Evolutionary conservation across 2,113 vertebrate species (phyloP).

Genomic region (Micromys minutus): DNA sequence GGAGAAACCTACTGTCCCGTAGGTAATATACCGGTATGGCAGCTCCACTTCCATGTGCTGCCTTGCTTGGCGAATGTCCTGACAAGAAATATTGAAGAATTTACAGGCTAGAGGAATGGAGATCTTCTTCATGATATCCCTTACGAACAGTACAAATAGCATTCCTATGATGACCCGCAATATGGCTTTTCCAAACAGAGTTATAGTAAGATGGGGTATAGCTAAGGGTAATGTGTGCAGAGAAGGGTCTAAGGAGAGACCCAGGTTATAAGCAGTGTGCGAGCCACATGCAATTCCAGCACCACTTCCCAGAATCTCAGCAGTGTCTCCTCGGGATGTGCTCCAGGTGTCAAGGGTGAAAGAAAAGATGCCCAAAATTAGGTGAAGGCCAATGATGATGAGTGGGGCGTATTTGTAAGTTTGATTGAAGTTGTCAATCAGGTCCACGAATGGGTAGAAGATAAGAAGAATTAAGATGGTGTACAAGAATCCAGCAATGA

Average conservation of each 20-base stretch:
- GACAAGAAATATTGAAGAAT: constrained; percentile 83
- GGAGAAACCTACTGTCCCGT: constrained; percentile 92
- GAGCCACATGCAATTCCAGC: constrained; percentile 94
- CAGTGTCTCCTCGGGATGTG: constrained; percentile 96
- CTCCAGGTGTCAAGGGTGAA: constrained; percentile 99
- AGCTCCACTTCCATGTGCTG: constrained; percentile 97
- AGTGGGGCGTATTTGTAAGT: constrained; percentile 91
- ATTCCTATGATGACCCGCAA: constrained; percentile 90
- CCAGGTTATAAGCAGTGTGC: constrained; percentile 88
- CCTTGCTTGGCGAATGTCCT: constrained; percentile 90
- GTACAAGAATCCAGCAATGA: constrained; percentile 94
- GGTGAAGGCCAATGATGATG: constrained; percentile 92
- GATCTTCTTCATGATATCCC: constrained; percentile 91
- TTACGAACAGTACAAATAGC: constrained; percentile 87
- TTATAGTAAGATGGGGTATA: constrained; percentile 81
- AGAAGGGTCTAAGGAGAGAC: constrained; percentile 88
- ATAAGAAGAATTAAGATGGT: constrained; percentile 92
- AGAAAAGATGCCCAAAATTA: constrained; percentile 93
- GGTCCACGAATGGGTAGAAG: constrained; percentile 92
- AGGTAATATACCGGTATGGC: constrained; percentile 96
- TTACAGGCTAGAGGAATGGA: constrained; percentile 93
- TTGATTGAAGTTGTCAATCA: constrained; percentile 93
- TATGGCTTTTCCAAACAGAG: constrained; percentile 84
- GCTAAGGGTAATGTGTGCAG: constrained; percentile 86
- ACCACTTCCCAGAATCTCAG: constrained; percentile 95